Percentiles rank a stretch among this genome's conserved stretches.
phyloP scores from a whole-genome alignment of 2,113 vertebrate species.

The Tyrannus savana region DNA sequence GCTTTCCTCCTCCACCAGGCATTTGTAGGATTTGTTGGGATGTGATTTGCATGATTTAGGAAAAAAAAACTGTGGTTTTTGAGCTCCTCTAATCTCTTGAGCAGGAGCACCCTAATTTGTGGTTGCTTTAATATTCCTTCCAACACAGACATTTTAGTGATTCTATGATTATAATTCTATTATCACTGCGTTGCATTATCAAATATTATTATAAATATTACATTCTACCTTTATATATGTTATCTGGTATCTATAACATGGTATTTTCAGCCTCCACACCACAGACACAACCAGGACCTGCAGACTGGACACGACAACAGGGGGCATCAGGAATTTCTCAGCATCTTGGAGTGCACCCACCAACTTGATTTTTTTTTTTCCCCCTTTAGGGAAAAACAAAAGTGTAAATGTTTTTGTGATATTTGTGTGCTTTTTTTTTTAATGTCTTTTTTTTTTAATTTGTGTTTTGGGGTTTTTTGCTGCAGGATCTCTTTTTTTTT shows the following conservation, averaged over 20 bases:
- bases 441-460: too few species aligned
- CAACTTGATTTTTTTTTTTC: background rate
- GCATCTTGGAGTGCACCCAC: background rate
- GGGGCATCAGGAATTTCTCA: background rate
- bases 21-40: accelerated
- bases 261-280: background rate
- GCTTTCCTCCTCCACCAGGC: background rate
- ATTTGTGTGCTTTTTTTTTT: too few species aligned
- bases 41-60: background rate
- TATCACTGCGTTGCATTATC: background rate
- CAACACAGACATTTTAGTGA: background rate
- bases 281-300: background rate
- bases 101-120: background rate
- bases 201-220: background rate
- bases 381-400: background rate
- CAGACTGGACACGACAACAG: background rate
- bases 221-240: background rate
- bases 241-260: background rate
- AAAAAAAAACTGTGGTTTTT: accelerated
- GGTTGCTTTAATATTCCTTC: background rate
- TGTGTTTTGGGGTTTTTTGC: background rate
- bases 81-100: background rate
- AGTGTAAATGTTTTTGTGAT: too few species aligned
- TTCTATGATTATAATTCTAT: background rate
- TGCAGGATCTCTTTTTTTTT: background rate